These are phyloP conservation scores for Crenuchus spilurus DNA, from an alignment of 2,797 vertebrate genomes.

Conservation along the genomic window DNA sequence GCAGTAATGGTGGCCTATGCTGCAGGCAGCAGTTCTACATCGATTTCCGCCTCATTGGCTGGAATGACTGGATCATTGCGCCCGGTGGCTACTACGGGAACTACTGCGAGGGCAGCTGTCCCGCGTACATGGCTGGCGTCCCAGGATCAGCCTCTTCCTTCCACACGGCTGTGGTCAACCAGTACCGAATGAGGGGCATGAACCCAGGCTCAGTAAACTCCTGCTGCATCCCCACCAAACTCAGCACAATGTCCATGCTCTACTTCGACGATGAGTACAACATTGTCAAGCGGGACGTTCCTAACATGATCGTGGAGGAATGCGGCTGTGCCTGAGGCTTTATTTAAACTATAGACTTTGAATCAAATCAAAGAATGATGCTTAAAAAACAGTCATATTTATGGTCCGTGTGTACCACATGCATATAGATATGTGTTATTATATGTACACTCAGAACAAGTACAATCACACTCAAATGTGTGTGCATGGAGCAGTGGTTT, in stretches of 20 bases:
- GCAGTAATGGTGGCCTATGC: constrained; percentile 89
- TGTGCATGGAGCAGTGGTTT: constrained; percentile 59
- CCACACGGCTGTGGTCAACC: constrained; percentile 97
- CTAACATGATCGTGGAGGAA: constrained; percentile 99
- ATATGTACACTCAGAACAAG: constrained; percentile 54
- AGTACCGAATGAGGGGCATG: constrained; percentile 97
- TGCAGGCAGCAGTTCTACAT: constrained; percentile 99
- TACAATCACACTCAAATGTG: constrained; percentile 60
- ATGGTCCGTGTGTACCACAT: constrained; percentile 69
- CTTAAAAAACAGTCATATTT: constrained; percentile 62
- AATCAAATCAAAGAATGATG: constrained; percentile 56
- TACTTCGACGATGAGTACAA: constrained; percentile 99
- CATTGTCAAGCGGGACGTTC: constrained; percentile 97
- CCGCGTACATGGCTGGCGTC: constrained; percentile 95
- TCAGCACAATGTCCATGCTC: constrained; percentile 99
- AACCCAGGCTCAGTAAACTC: constrained; percentile 95
- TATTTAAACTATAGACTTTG: constrained; percentile 32
- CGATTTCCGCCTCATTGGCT: constrained; percentile 97
- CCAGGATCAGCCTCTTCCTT: constrained; percentile 96
- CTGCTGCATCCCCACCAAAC: constrained; percentile 98
- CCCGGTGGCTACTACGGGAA: constrained; percentile 97
- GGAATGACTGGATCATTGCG: constrained; percentile 99
- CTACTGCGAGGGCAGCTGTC: constrained; percentile 98
- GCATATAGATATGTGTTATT: constrained; percentile 70
- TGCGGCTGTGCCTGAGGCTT: constrained; percentile 92